These are phyloP conservation scores for Hirtodrosophila alboralis DNA, from an alignment of 2,888 invertebrate species.

Conservation along the genomic window DNA sequence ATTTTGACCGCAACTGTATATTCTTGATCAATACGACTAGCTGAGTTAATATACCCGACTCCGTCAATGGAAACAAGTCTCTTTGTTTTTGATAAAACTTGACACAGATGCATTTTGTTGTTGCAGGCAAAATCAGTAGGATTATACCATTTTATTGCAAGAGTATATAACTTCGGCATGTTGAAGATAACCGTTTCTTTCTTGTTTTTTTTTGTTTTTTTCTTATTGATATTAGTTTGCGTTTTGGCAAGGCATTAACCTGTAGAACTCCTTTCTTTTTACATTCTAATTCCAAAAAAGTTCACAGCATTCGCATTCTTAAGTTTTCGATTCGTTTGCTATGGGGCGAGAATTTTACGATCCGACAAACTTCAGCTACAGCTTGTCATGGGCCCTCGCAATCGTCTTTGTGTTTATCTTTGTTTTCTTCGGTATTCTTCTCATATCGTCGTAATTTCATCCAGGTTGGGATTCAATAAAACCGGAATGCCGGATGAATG, in stretches of 20 bases:
- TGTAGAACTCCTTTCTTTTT: slow-evolving; percentile 78
- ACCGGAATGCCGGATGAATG: slow-evolving; percentile 57
- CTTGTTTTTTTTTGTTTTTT: slow-evolving; percentile 7
- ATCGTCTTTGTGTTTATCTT: slow-evolving; percentile 10
- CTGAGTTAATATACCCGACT: no score
- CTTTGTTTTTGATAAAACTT: no score
- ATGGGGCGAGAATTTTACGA: slow-evolving; percentile 49
- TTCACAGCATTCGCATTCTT: slow-evolving; percentile 73
- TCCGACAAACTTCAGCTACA: slow-evolving; percentile 28
- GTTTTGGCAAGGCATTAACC: slow-evolving; percentile 64
- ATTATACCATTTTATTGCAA: no score
- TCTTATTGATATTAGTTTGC: slow-evolving; percentile 1
- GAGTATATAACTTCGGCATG: no score
- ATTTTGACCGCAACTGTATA: no score
- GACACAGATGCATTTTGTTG: no score
- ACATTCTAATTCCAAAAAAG: slow-evolving; percentile 74
- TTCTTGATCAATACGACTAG: no score
- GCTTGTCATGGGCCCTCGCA: slow-evolving; percentile 55
- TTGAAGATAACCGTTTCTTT: no score
- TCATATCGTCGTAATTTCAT: background rate
- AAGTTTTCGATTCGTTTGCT: slow-evolving; percentile 43
- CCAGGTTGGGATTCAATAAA: slow-evolving; percentile 25
- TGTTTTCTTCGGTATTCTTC: slow-evolving; percentile 37
- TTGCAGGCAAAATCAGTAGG: no score
- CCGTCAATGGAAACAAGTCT: no score